Evolutionary conservation across 2,797 vertebrate species (phyloP).

Genomic region (Spinus pinus): DNA sequence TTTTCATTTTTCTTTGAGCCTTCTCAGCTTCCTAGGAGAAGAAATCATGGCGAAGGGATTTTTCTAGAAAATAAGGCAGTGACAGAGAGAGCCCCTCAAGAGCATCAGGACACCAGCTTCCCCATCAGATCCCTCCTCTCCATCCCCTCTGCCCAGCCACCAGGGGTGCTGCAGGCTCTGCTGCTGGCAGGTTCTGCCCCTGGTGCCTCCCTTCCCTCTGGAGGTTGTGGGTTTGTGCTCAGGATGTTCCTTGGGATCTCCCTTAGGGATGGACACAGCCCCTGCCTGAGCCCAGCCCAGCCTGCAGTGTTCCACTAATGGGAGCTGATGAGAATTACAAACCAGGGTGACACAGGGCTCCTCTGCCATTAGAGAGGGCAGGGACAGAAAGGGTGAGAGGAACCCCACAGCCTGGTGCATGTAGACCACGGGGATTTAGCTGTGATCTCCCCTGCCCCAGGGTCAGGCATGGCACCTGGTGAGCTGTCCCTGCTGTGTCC

Average conservation of each 20-base stretch:
- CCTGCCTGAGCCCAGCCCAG: background rate
- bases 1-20: background rate
- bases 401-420: background rate
- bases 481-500: background rate
- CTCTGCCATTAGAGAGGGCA: slow-evolving; percentile 4
- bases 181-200: fast-evolving
- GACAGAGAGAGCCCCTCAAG: fast-evolving
- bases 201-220: fast-evolving
- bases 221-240: background rate
- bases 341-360: background rate
- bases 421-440: background rate
- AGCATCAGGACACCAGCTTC: fast-evolving
- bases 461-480: background rate
- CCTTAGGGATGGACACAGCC: background rate
- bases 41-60: fast-evolving
- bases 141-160: background rate
- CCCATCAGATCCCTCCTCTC: background rate
- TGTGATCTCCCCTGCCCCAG: background rate
- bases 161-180: background rate
- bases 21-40: background rate
- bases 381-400: background rate
- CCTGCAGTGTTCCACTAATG: background rate
- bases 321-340: slow-evolving; percentile 33
- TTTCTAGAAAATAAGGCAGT: background rate
- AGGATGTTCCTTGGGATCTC: fast-evolving